Base-by-base conservation (phyloP, 2,113 vertebrate genomes). In the Cariama cristata region DNA sequence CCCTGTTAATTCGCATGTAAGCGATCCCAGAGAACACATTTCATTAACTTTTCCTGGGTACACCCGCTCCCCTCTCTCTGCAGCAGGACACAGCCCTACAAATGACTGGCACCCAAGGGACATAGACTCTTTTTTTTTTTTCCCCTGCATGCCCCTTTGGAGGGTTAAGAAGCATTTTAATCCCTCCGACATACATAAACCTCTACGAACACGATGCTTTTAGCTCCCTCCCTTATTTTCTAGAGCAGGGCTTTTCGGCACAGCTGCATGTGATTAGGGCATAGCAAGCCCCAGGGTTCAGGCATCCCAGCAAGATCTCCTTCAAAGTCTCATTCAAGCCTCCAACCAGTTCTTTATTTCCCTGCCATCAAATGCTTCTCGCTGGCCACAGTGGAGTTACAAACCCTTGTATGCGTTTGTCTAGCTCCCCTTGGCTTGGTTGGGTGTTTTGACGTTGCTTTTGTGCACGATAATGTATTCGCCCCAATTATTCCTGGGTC, bases 251-350 rank as follows among this genome's bases (percentile, higher is more conserved):
- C 18, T 88, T 85, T 77, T 55, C 59, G 32, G 75, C 38, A 35
- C 88, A 95, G 79, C 88, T 85, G 91, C 33, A 33, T 76, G 69
- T 11, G 35, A 76, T 88, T 88, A 93, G 63, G 58, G 68, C 74
- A 58, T 2, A 68, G 75, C 69, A n/a, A 86, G 49, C 80, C 84
- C 79, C 64, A 81, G 80, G 59, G 89, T 30, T 17, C 47, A 16
- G 64, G 30, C 63, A 38, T 9, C 69, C 68, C 74, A 88, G 91
- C 68, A 60, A 88, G 79, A 81, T 85, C 79, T 66, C 80, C 80
- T 94, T 68, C 93, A 79, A 79, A 76, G 49, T 50, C 77, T 73
- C 33, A 11, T 55, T 71, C 73, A 28, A 76, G 64, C 58, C 49
- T 86, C 88, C 63, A 55, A 66, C 71, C 63, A 56, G 35, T 11